phyloP scores from a whole-genome alignment of 2,797 vertebrate species.

The Rachycentron canadum region DNA sequence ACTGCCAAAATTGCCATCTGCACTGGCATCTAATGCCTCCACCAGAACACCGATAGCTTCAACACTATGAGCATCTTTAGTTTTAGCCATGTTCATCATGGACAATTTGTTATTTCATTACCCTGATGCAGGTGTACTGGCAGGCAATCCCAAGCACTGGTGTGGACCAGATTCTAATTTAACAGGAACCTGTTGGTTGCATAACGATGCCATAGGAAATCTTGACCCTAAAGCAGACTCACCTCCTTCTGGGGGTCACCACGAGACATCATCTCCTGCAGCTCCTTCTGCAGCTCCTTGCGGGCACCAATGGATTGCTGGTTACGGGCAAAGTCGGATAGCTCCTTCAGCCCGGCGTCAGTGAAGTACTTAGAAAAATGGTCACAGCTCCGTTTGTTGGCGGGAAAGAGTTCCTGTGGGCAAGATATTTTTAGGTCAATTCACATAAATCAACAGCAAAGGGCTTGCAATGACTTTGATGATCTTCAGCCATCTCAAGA shows the following conservation, averaged over 20 bases:
- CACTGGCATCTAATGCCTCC: too few relatives aligned
- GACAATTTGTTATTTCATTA: background rate
- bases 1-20: too few relatives aligned
- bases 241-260: slow-evolving; percentile 95
- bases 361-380: slow-evolving; percentile 98
- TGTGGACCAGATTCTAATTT: background rate
- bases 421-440: background rate
- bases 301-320: slow-evolving; percentile 96
- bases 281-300: slow-evolving; percentile 96
- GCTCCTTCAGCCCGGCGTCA: slow-evolving; percentile 95
- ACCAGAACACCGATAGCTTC: too few relatives aligned
- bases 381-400: slow-evolving; percentile 97
- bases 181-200: background rate
- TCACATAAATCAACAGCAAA: background rate
- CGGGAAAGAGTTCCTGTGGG: slow-evolving; percentile 94
- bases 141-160: too few relatives aligned
- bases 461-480: too few relatives aligned
- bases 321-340: slow-evolving; percentile 95
- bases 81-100: background rate
- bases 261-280: slow-evolving; percentile 94
- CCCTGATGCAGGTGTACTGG: too few relatives aligned
- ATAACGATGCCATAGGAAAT: too few relatives aligned
- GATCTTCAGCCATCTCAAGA: background rate
- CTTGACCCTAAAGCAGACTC: slow-evolving; percentile 6
- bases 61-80: background rate